phyloP scores from a whole-genome alignment of 2,113 vertebrate species.

The Clarias batrachus region DNA sequence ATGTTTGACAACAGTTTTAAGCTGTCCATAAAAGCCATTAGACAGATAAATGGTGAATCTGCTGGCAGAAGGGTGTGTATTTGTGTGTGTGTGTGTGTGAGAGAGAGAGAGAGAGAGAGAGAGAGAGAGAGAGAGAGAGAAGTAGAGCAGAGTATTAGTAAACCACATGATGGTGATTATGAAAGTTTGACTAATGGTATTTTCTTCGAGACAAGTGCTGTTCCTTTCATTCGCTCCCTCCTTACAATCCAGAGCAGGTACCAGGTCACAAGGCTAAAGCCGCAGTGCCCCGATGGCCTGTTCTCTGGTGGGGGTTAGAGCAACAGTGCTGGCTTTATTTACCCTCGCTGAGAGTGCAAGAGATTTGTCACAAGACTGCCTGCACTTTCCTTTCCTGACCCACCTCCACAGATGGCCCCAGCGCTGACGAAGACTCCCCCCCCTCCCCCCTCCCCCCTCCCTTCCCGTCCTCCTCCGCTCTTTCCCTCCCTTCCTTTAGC shows the following conservation, averaged over 20 bases:
- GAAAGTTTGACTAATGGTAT: slow-evolving; percentile 23
- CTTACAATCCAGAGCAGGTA: slow-evolving; percentile 61
- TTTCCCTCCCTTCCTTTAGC: slow-evolving; percentile 52
- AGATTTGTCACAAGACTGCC: slow-evolving; percentile 76
- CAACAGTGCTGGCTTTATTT: slow-evolving; percentile 91
- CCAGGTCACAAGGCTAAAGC: slow-evolving; percentile 42
- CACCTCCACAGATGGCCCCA: slow-evolving; percentile 79
- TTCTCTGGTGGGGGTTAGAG: slow-evolving; percentile 85
- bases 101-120: too few species aligned
- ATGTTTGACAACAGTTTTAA: slow-evolving; percentile 51
- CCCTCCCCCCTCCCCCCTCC: slow-evolving; percentile 46
- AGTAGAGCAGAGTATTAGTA: background rate
- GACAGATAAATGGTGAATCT: slow-evolving; percentile 45
- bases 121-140: too few species aligned
- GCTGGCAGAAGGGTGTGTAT: slow-evolving; percentile 6
- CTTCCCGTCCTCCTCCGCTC: slow-evolving; percentile 17
- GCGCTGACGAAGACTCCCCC: slow-evolving; percentile 75
- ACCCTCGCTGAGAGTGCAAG: slow-evolving; percentile 85
- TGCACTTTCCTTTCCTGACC: slow-evolving; percentile 56
- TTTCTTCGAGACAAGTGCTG: background rate
- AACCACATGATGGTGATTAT: slow-evolving; percentile 13
- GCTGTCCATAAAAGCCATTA: slow-evolving; percentile 52
- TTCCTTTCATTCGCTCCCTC: slow-evolving; percentile 13
- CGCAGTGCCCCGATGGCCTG: slow-evolving; percentile 76
- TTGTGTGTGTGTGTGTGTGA: slow-evolving; percentile 7